Evolutionary conservation across 2,888 invertebrate genomes (phyloP), one percentile per base, ranked within the genome.

Genomic region (Perizoma flavofasciatum): DNA sequence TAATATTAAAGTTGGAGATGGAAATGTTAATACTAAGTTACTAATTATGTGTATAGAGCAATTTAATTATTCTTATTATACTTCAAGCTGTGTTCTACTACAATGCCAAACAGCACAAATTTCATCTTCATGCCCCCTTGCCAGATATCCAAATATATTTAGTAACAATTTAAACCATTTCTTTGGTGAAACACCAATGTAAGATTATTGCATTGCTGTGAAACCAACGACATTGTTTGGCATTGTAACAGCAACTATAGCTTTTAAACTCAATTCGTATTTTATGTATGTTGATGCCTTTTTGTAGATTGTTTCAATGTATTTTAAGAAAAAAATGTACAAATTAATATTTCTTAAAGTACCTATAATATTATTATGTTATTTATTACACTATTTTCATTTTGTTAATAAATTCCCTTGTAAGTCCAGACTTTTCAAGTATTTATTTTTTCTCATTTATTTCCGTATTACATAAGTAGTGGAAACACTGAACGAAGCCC

Each of bases 361-460:
- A 87, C 22, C 22, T 22, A 22, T 22, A 22, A 2, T 82, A 87
- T 86, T 89, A 86, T 85, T 85, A 88, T 87, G 89, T 91, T 91
- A 91, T 91, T 90, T 91, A 90, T 91, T 91, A 86, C 85, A 85
- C 74, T 86, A 88, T 86, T 86, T 85, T 85, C 82, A 86, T 85
- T 88, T 86, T 87, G 87, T 89, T 88, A 86, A 86, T 87, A 87
- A 88, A 89, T 82, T 82, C 79, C 83, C 83, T 83, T 79, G 74
- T 82, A 83, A 81, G 78, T 82, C 83, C 77, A 82, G 81, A 83
- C 71, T 77, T 79, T 69, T 63, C 5, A 10, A 0, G 7, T 55
- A 41, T 41, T 49, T 58, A 37, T 37, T 55, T 51, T 47, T 45
- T 47, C 32, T 49, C 4, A 8, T 32, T 33, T 41, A 10, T 35